phyloP scores from a whole-genome alignment of 2,888 invertebrate species.

The Acheta domesticus region DNA sequence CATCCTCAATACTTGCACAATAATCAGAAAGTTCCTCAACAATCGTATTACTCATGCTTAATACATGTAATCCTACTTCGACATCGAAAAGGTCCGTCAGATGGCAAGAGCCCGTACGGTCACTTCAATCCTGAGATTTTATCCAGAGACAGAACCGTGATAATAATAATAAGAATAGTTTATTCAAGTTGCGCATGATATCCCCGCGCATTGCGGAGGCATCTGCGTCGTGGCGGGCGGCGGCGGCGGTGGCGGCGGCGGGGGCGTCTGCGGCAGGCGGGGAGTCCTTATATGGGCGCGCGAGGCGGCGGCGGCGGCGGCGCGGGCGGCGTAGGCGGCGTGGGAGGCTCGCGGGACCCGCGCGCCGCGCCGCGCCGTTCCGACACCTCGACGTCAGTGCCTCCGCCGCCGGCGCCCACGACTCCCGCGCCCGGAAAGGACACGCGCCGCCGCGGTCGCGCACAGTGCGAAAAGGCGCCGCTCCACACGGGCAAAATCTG shows the following conservation, averaged over 20 bases:
- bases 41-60: too few species aligned
- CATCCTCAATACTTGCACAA: too few species aligned
- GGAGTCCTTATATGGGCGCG: not conserved
- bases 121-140: too few species aligned
- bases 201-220: not conserved
- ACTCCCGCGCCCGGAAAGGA: not conserved
- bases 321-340: not conserved
- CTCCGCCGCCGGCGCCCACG: not conserved
- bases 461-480: too few species aligned
- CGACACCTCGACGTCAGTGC: conserved; percentile 18
- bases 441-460: not conserved
- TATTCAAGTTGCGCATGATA: too few species aligned
- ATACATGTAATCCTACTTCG: too few species aligned
- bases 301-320: not conserved
- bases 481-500: too few species aligned
- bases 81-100: too few species aligned
- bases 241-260: not conserved
- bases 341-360: not conserved
- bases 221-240: not conserved
- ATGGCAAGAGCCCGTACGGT: too few species aligned
- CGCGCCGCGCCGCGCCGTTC: not conserved
- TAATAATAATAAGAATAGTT: too few species aligned
- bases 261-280: not conserved
- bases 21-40: too few species aligned
- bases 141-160: too few species aligned